Percentiles rank a stretch among this genome's conserved stretches.
Evolutionary conservation across 1,140 invertebrate genomes (phyloP).

Genomic region (Muscidifurax raptorellus): DNA sequence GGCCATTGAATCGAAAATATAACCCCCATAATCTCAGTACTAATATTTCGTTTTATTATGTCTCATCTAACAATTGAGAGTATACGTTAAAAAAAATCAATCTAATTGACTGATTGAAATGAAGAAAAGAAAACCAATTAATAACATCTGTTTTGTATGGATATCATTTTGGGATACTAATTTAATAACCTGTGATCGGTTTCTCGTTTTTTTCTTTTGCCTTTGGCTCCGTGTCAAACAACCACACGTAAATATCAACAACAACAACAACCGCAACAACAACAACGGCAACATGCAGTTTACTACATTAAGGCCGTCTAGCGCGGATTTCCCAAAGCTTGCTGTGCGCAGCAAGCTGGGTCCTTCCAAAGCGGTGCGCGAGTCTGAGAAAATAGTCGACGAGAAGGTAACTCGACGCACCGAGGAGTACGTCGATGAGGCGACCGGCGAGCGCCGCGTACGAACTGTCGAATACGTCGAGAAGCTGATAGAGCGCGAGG

Average conservation of each 20-base stretch:
- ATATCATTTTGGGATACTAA: constrained; percentile 39
- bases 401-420: constrained; percentile 91
- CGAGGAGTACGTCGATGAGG: constrained; percentile 90
- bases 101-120: not conserved
- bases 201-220: constrained; percentile 48
- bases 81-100: not conserved
- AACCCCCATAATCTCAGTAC: constrained; percentile 31
- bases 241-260: constrained; percentile 43
- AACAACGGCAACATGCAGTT: constrained; percentile 62
- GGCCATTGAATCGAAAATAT: constrained; percentile 20
- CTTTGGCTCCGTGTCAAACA: constrained; percentile 22
- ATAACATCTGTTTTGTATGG: constrained; percentile 42
- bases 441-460: constrained; percentile 88
- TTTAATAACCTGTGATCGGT: constrained; percentile 48
- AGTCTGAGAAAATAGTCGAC: constrained; percentile 91
- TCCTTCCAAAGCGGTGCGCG: constrained; percentile 84
- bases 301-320: constrained; percentile 78
- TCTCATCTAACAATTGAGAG: constrained; percentile 31
- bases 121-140: not conserved
- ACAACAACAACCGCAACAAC: constrained; percentile 25
- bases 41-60: constrained; percentile 30
- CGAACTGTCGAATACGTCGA: constrained; percentile 94
- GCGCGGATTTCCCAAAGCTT: constrained; percentile 86
- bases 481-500: constrained; percentile 96
- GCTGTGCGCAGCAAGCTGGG: constrained; percentile 88